Percentiles rank a stretch among this genome's conserved stretches.
These are phyloP conservation scores for Acronicta psi DNA, from an alignment of 2,888 invertebrate species.

Conservation along the genomic window DNA sequence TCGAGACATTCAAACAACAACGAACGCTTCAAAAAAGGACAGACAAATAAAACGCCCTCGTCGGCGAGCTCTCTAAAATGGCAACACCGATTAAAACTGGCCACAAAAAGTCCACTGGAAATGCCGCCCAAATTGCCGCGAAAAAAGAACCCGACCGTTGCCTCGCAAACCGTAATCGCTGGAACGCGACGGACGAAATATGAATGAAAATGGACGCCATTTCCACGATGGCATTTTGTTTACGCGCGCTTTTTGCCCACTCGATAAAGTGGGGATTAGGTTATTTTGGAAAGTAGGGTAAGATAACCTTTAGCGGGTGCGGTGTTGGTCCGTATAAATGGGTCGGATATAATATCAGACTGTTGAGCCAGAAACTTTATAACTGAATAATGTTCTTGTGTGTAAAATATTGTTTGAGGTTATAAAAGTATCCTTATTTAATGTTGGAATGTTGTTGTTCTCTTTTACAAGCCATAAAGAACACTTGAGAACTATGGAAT, in stretches of 20 bases:
- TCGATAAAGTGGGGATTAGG: constrained; percentile 63
- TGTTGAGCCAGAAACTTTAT: constrained; percentile 34
- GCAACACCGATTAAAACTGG: constrained; percentile 85
- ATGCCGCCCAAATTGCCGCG: constrained; percentile 78
- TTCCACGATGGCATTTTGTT: constrained; percentile 74
- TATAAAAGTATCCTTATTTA: neutral
- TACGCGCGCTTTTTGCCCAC: constrained; percentile 62
- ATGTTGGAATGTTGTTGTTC: neutral
- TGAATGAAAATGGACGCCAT: constrained; percentile 77
- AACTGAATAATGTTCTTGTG: constrained; percentile 32
- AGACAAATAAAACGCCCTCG: constrained; percentile 70
- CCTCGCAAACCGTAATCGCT: constrained; percentile 77
- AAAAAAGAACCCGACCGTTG: constrained; percentile 73
- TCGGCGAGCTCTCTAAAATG: constrained; percentile 71
- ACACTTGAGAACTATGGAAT: neutral
- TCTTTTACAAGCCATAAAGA: neutral
- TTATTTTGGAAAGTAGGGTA: constrained; percentile 61
- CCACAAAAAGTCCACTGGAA: constrained; percentile 79
- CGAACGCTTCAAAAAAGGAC: constrained; percentile 62
- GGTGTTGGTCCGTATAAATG: constrained; percentile 48
- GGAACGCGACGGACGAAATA: constrained; percentile 76
- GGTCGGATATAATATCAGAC: constrained; percentile 46
- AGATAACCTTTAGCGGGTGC: constrained; percentile 52
- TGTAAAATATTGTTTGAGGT: constrained; percentile 11
- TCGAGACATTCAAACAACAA: constrained; percentile 55